Percentiles rank a stretch among this genome's conserved stretches.
phyloP scores from a whole-genome alignment of 2,888 invertebrate genomes.

The Cantharis lateralis region DNA sequence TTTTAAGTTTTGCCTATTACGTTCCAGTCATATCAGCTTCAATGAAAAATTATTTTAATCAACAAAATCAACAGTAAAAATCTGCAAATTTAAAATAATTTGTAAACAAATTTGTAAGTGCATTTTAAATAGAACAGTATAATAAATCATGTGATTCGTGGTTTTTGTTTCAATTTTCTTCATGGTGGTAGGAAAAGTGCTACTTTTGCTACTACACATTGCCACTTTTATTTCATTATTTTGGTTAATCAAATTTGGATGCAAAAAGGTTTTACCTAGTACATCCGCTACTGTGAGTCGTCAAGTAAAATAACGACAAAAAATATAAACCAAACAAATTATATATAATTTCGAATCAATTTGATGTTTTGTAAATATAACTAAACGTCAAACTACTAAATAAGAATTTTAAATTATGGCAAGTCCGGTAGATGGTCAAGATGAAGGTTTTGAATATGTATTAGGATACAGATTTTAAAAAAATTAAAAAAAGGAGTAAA shows the following conservation, averaged over 20 bases:
- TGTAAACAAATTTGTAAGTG: neutral
- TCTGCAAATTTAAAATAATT: neutral
- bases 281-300: too few relatives aligned
- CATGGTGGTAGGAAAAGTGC: too few relatives aligned
- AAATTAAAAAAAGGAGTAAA: slow-evolving; percentile 25
- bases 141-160: too few relatives aligned
- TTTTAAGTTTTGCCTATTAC: neutral
- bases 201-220: too few relatives aligned
- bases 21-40: neutral
- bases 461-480: neutral
- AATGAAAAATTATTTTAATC: neutral
- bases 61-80: neutral
- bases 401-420: neutral
- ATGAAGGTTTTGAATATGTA: neutral
- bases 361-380: neutral
- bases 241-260: too few relatives aligned
- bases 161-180: too few relatives aligned
- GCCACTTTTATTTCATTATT: too few relatives aligned
- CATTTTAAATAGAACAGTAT: too few relatives aligned
- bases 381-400: neutral
- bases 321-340: too few relatives aligned
- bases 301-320: too few relatives aligned
- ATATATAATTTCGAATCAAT: too few relatives aligned
- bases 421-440: neutral
- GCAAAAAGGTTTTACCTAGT: too few relatives aligned